Conservation (phyloP, 2,888 invertebrate genomes). For the Eupithecia exiguata region DNA sequence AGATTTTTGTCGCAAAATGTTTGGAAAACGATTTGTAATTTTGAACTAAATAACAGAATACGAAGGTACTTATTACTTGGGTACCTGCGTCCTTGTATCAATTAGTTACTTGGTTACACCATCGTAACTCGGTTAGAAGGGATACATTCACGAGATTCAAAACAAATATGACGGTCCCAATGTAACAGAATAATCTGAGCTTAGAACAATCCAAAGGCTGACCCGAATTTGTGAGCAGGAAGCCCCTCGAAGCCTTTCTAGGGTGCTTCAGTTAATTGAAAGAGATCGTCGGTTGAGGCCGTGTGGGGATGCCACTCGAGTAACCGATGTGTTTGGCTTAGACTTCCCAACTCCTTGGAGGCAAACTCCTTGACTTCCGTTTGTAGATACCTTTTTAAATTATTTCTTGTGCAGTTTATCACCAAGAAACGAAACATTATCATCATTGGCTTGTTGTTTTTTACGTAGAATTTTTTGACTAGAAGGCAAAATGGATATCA, state of each 20-base stretch:
- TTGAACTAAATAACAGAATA: neutral
- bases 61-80: neutral
- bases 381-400: conserved; percentile 8
- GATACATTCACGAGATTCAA: neutral
- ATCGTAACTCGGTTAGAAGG: neutral
- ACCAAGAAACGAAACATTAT: neutral
- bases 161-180: conserved; percentile 2
- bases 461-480: neutral
- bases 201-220: conserved; percentile 53
- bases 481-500: no score
- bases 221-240: conserved; percentile 55
- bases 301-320: conserved; percentile 61
- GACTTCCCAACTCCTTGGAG: conserved; percentile 24
- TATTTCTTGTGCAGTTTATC: neutral
- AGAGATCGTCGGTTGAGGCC: conserved; percentile 69
- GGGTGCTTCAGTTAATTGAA: conserved; percentile 77
- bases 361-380: conserved; percentile 22
- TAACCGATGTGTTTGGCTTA: conserved; percentile 39
- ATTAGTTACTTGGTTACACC: neutral
- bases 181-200: conserved; percentile 43
- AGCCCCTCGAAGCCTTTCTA: conserved; percentile 52
- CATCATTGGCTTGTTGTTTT: neutral
- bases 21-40: neutral
- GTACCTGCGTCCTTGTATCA: neutral
- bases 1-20: neutral